phyloP scores from a whole-genome alignment of 2,888 invertebrate genomes.

The Heterodera filipjevi region DNA sequence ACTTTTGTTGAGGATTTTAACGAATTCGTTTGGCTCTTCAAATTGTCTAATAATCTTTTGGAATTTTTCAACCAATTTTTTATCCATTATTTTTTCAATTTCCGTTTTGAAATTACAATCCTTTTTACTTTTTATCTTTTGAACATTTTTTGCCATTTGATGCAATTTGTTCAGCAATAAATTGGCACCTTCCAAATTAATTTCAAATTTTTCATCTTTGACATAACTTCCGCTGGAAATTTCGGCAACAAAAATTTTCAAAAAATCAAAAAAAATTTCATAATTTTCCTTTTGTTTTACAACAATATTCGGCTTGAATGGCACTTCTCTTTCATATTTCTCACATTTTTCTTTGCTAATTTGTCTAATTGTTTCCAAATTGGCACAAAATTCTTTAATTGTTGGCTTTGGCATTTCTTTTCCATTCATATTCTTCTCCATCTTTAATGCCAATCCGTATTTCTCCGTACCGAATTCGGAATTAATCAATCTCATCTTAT shows the following conservation, averaged over 20 bases:
- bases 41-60: neutral
- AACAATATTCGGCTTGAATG: neutral
- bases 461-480: neutral
- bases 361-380: neutral
- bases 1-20: neutral
- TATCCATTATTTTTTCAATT: neutral
- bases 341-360: neutral
- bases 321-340: neutral
- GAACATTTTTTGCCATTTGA: neutral
- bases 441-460: neutral
- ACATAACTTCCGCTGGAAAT: neutral
- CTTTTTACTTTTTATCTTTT: too few species aligned
- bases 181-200: neutral
- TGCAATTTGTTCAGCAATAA: neutral
- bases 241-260: neutral
- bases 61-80: neutral
- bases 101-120: neutral
- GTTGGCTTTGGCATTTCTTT: neutral
- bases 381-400: neutral
- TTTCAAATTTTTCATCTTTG: neutral
- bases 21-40: neutral
- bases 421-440: too few species aligned
- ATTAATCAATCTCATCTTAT: neutral
- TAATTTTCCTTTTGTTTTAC: neutral
- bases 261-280: neutral